Evolutionary conservation across 2,797 vertebrate species (phyloP).

Genomic region (Taeniopygia guttata): DNA sequence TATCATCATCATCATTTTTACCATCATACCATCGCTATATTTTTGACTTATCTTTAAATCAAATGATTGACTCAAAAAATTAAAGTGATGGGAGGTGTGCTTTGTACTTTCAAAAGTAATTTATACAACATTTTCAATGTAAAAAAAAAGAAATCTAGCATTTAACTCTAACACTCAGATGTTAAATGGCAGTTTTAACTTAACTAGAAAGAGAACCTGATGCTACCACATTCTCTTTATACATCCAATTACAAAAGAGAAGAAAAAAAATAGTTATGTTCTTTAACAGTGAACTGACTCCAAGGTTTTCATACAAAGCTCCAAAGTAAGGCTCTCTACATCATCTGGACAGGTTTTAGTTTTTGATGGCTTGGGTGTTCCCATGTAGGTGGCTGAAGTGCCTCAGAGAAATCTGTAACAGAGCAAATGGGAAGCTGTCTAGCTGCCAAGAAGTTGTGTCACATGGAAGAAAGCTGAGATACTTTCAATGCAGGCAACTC

Average conservation of each 20-base stretch:
- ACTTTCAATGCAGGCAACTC: conserved; percentile 86
- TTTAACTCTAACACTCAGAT: conserved; percentile 11
- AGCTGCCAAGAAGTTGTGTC: conserved; percentile 37
- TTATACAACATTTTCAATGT: background rate
- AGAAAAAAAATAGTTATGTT: background rate
- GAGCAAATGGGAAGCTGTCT: background rate
- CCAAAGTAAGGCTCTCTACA: conserved; percentile 55
- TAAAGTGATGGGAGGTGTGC: background rate
- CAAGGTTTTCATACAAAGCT: background rate
- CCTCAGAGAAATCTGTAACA: conserved; percentile 44
- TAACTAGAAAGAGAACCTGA: conserved; percentile 33
- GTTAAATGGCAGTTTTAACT: conserved; percentile 18
- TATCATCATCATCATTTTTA: background rate
- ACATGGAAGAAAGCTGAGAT: conserved; percentile 87
- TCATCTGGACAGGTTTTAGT: conserved; percentile 53
- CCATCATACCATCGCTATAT: conserved; percentile 4
- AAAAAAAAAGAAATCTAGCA: conserved; percentile 27
- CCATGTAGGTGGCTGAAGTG: conserved; percentile 26
- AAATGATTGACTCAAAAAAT: conserved; percentile 29
- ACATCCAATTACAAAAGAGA: conserved; percentile 24
- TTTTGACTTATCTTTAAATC: conserved; percentile 40
- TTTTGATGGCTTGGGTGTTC: conserved; percentile 65
- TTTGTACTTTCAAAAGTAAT: conserved; percentile 45
- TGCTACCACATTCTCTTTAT: conserved; percentile 49
- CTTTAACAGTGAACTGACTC: conserved; percentile 48